Conservation (phyloP, 53 echinoderm and acorn worm species). For the Actinopyga echinites region DNA sequence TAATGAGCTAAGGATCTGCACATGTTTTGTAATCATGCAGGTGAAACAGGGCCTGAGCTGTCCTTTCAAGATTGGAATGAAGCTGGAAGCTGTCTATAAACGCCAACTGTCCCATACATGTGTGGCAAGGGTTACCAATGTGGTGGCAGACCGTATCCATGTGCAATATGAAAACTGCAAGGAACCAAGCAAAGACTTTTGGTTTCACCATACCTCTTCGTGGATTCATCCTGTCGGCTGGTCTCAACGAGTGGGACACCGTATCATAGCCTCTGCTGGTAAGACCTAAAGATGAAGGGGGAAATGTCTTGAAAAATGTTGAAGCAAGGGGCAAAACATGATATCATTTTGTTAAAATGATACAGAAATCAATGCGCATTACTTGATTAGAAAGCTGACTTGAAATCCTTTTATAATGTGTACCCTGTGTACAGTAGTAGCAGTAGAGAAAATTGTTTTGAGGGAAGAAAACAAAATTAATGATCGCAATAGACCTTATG, state of each 20-base stretch:
- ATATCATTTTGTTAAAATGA: too few species aligned
- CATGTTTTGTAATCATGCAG: conserved; percentile 11
- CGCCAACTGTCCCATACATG: conserved; percentile 84
- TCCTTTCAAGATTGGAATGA: conserved; percentile 73
- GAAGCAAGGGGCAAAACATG: too few species aligned
- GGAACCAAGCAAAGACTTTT: conserved; percentile 88
- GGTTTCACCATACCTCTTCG: conserved; percentile 82
- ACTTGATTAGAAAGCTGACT: not conserved
- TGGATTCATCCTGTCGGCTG: conserved; percentile 90
- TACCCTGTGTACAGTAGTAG: too few species aligned
- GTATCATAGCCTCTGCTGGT: conserved; percentile 86
- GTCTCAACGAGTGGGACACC: conserved; percentile 83
- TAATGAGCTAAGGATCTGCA: too few species aligned
- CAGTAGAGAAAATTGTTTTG: too few species aligned
- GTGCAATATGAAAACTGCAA: conserved; percentile 94
- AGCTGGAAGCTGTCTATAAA: conserved; percentile 89
- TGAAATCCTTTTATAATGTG: not conserved
- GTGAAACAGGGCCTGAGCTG: conserved; percentile 68
- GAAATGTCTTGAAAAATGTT: too few species aligned
- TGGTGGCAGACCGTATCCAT: conserved; percentile 83
- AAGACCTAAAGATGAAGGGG: not conserved
- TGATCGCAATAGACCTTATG: too few species aligned
- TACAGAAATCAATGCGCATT: too few species aligned
- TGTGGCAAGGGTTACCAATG: conserved; percentile 72
- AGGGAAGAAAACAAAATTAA: too few species aligned